Evolutionary conservation across 2,113 vertebrate species (phyloP).

Genomic region (Psilopsiagon aymara): DNA sequence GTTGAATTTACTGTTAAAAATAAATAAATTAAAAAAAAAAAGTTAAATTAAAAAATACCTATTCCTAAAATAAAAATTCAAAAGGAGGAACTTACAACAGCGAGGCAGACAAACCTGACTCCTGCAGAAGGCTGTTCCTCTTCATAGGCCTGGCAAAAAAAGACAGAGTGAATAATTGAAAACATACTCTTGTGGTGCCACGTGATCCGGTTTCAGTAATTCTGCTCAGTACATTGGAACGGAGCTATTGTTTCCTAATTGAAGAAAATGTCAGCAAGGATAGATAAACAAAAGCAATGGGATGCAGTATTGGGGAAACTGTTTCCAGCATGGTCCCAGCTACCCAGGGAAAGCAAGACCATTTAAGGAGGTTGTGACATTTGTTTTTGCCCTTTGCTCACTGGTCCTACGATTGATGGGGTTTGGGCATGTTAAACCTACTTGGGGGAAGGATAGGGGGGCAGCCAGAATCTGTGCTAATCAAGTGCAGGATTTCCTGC

Average conservation of each 20-base stretch:
- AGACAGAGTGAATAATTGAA: constrained; percentile 74
- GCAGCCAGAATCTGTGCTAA: not conserved
- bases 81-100: constrained; percentile 63
- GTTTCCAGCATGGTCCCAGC: constrained; percentile 10
- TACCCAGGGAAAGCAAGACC: not conserved
- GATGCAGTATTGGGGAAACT: constrained; percentile 2
- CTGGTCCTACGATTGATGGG: not conserved
- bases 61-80: constrained; percentile 9
- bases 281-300: constrained; percentile 55
- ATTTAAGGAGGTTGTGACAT: not conserved
- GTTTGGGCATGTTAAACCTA: not conserved
- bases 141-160: constrained; percentile 67
- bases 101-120: constrained; percentile 60
- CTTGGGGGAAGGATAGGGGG: not conserved
- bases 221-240: constrained; percentile 62
- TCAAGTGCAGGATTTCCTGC: not conserved
- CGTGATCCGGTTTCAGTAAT: constrained; percentile 60
- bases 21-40: accelerated
- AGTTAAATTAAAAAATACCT: not conserved
- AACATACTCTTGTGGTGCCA: constrained; percentile 63
- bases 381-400: not conserved
- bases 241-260: constrained; percentile 60
- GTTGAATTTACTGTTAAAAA: not conserved
- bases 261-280: constrained; percentile 52
- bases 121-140: constrained; percentile 62